Conservation (phyloP, 2,113 vertebrate genomes). For the Oryzias melastigma region DNA sequence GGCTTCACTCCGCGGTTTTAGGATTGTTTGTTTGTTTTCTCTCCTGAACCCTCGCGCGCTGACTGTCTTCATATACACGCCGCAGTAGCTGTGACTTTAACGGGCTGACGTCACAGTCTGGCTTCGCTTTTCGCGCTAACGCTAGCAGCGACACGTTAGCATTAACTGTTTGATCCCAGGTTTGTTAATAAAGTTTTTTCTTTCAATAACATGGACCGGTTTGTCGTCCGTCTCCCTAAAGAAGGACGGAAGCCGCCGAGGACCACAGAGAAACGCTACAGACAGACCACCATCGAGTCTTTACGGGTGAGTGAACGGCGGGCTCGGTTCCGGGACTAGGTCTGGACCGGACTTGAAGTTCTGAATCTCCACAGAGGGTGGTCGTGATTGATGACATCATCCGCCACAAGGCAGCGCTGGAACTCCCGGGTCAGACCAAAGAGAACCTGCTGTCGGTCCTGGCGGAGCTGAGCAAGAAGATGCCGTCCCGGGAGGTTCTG, state of each 20-base stretch:
- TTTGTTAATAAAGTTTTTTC: not conserved
- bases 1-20: too few species aligned
- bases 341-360: not conserved
- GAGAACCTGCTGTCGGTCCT: constrained; percentile 86
- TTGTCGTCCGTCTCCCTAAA: constrained; percentile 80
- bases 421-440: constrained; percentile 85
- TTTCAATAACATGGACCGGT: constrained; percentile 83
- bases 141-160: too few species aligned
- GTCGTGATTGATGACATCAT: constrained; percentile 95
- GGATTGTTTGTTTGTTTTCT: too few species aligned
- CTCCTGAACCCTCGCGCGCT: too few species aligned
- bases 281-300: constrained; percentile 89
- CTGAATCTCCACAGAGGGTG: constrained; percentile 84
- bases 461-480: constrained; percentile 90
- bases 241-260: constrained; percentile 61
- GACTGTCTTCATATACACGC: too few species aligned
- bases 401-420: constrained; percentile 87
- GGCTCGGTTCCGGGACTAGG: not conserved
- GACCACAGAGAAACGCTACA: constrained; percentile 74
- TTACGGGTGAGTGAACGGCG: constrained; percentile 79
- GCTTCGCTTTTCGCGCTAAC: too few species aligned
- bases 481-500: constrained; percentile 91
- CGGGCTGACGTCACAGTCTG: too few species aligned
- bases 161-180: too few species aligned
- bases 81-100: too few species aligned